Evolutionary conservation across 2,113 vertebrate species (phyloP).

Genomic region (Pelecanus crispus): DNA sequence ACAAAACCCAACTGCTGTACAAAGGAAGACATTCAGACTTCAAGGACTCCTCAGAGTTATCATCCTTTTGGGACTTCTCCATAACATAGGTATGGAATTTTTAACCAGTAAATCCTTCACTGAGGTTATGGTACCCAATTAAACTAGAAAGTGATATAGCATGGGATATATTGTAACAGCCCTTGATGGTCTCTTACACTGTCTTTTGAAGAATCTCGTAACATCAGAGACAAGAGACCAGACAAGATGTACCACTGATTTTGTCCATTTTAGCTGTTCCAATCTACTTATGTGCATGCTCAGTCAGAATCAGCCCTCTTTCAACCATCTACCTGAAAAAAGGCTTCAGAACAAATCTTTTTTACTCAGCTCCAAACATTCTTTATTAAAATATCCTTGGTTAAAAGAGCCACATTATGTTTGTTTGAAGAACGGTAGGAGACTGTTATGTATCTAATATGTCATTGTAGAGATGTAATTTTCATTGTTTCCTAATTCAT

Average conservation of each 20-base stretch:
- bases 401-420: neutral
- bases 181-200: neutral
- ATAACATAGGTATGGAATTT: neutral
- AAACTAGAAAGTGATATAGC: neutral
- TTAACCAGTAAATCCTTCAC: constrained; percentile 9
- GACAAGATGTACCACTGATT: neutral
- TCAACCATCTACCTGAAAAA: neutral
- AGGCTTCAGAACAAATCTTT: neutral
- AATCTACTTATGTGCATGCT: neutral
- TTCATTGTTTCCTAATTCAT: neutral
- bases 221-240: neutral
- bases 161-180: neutral
- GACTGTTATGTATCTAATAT: neutral
- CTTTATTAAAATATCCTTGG: neutral
- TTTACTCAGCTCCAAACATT: neutral
- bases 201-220: neutral
- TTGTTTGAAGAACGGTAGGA: neutral
- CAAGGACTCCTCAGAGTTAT: neutral
- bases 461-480: neutral
- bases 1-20: neutral
- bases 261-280: neutral
- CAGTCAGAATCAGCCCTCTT: neutral
- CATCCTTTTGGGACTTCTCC: neutral
- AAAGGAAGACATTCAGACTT: neutral
- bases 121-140: neutral